Base-by-base conservation (phyloP, 2,113 vertebrate species). In the Chrysochloris asiatica region DNA sequence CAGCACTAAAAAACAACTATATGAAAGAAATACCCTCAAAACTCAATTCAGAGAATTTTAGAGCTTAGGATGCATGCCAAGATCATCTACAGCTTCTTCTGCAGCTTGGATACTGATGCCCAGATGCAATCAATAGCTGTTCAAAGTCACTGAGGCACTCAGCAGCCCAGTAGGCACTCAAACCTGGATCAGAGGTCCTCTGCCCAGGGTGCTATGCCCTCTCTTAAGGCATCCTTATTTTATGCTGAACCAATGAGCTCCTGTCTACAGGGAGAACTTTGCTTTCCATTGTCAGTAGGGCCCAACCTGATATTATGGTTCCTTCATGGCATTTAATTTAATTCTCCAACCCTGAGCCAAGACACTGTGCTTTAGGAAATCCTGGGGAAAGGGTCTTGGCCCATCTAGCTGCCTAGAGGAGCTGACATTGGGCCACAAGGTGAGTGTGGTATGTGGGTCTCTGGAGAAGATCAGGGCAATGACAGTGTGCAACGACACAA, bases 401-500 rank as follows among this genome's bases (percentile, higher is more conserved):
- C 48, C 0, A 36, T 84, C 88, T 89, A 88, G 71, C 94, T 94
- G 75, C 94, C 90, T 93, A 72, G 80, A 86, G 83, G 88, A 96
- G 80, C 88, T 48, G 88, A 76, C 52, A 56, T 88, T 67, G 41
- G 83, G 91, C 30, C 76, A 92, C 71, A 88, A n/a, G 73, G 72
- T 93, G 90, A 95, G 90, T 84, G 56, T 90, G 91, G 85, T 86
- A 13, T 67, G 83, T 7, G 0, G 65, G 75, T 86, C 92, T 90
- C 95, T 52, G 80, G 83, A 95, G 93, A 69, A 89, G 88, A 50
- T 69, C 73, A 65, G 48, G 52, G 86, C 75, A 77, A 75, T 80
- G 94, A 89, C 91, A 76, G 85, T 95, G 92, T 95, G n/a, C 93
- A 95, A 95, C n/a, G n/a, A n/a, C n/a, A n/a, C 94, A 96, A 93